Conservation (phyloP, 2,797 vertebrate species). For the Protosalanx chinensis region DNA sequence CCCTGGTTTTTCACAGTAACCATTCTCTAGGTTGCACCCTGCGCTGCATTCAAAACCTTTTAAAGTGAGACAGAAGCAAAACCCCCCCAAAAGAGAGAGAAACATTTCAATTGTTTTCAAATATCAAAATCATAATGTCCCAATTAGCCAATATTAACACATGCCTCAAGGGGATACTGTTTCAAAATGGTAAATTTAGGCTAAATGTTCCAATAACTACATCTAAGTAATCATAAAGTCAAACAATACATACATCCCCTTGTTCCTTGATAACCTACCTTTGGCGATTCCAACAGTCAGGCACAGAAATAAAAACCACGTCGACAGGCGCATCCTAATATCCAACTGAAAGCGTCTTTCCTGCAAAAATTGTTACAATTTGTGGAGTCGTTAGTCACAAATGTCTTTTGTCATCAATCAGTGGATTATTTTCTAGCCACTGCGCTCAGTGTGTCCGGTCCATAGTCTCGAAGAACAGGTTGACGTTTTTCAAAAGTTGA, state of each 20-base stretch:
- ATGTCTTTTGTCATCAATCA: background rate
- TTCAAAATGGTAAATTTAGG: background rate
- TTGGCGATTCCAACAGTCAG: slow-evolving; percentile 46
- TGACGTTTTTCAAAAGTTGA: slow-evolving; percentile 49
- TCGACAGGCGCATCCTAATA: slow-evolving; percentile 64
- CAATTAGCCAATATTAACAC: background rate
- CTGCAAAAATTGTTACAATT: slow-evolving; percentile 47
- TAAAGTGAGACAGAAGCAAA: slow-evolving; percentile 12
- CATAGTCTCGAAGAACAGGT: slow-evolving; percentile 1
- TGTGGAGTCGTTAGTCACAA: slow-evolving; percentile 2
- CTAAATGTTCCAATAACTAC: background rate
- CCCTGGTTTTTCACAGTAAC: slow-evolving; percentile 83
- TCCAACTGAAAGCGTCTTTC: slow-evolving; percentile 38
- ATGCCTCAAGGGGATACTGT: background rate
- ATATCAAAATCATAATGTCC: background rate
- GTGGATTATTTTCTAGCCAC: background rate
- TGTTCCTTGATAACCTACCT: slow-evolving; percentile 60
- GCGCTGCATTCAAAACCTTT: slow-evolving; percentile 79
- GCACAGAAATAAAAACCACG: slow-evolving; percentile 59
- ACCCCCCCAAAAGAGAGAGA: background rate
- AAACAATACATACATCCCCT: background rate
- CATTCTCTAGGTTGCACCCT: slow-evolving; percentile 81
- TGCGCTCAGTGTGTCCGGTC: background rate
- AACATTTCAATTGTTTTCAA: background rate
- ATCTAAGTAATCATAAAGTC: background rate